These are phyloP conservation scores for Limnephilus lunatus DNA, from an alignment of 2,888 invertebrate species.

Conservation along the genomic window DNA sequence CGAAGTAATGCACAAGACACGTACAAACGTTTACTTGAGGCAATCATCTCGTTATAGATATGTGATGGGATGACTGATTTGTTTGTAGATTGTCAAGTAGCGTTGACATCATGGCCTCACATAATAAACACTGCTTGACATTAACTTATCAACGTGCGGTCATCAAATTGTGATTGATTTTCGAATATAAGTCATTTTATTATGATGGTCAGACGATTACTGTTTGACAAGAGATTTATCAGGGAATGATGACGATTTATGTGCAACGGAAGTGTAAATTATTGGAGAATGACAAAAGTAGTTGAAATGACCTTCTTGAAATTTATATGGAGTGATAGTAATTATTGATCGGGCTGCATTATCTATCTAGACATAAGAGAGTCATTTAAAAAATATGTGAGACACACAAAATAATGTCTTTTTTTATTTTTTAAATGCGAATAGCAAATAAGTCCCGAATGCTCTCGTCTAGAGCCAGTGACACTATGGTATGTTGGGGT, in stretches of 20 bases:
- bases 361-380: too few species aligned
- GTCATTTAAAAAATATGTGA: too few species aligned
- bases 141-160: not conserved
- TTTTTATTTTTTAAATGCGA: too few species aligned
- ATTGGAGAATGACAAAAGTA: not conserved
- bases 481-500: too few species aligned
- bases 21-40: not conserved
- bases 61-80: not conserved
- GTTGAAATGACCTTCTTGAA: not conserved
- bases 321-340: not conserved
- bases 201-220: not conserved
- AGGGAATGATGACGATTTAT: not conserved
- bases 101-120: not conserved
- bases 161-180: conserved; percentile 2
- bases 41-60: not conserved
- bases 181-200: not conserved
- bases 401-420: too few species aligned
- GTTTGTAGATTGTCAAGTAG: not conserved
- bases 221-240: conserved; percentile 2
- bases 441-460: too few species aligned
- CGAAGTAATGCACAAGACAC: not conserved
- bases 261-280: not conserved
- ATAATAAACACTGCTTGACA: not conserved
- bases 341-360: not conserved
- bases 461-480: too few species aligned